Evolutionary conservation across 92 coral and sea anemone genomes (phyloP).

Genomic region (Pocillopora grandis): DNA sequence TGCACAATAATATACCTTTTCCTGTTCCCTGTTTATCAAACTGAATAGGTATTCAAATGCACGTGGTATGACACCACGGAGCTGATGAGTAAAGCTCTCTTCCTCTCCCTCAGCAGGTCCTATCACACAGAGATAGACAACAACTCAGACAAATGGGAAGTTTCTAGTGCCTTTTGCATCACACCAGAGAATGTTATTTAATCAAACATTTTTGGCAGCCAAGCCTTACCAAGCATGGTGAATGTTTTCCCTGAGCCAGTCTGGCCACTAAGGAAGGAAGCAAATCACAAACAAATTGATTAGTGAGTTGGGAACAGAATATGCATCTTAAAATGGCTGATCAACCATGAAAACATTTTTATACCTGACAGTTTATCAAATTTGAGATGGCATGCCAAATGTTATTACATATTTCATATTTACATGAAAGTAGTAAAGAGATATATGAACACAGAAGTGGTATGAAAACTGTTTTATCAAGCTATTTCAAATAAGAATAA

Average conservation of each 20-base stretch:
- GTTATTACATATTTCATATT: no score
- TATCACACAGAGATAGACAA: constrained; percentile 19
- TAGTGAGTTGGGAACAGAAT: background rate
- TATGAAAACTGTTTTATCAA: no score
- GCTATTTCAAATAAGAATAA: background rate
- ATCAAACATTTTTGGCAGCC: no score
- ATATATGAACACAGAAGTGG: no score
- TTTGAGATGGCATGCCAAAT: no score
- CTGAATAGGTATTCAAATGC: constrained; percentile 97
- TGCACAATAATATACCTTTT: constrained; percentile 66
- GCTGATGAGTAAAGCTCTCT: constrained; percentile 92
- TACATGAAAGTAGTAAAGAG: no score
- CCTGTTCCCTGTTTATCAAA: constrained; percentile 91
- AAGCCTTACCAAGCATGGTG: constrained; percentile 94
- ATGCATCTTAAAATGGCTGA: background rate
- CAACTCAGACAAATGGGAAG: background rate
- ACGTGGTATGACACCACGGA: constrained; percentile 96
- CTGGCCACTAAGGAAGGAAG: constrained; percentile 80
- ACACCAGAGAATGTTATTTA: no score
- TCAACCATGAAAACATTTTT: background rate
- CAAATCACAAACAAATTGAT: background rate
- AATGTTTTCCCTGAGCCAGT: constrained; percentile 99
- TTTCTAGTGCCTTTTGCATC: no score
- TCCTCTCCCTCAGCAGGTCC: constrained; percentile 98
- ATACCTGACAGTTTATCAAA: no score